Percentiles rank a stretch among this genome's conserved stretches.
Evolutionary conservation across 2,797 vertebrate species (phyloP).

Genomic region (Coregonus ussuriensis): DNA sequence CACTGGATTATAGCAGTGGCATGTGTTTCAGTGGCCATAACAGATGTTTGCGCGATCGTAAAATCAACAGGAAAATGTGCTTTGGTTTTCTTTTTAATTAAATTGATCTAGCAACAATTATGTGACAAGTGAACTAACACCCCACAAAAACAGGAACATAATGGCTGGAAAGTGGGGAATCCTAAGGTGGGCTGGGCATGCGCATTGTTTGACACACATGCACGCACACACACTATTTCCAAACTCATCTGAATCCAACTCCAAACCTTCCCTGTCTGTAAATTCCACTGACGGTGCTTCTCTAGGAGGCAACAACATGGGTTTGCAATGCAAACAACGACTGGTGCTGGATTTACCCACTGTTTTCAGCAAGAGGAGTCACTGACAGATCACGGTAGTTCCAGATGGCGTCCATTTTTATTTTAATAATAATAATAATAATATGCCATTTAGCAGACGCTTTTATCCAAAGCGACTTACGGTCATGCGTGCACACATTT

Average conservation of each 20-base stretch:
- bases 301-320: constrained; percentile 16
- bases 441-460: no score
- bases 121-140: background rate
- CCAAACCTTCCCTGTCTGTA: constrained; percentile 36
- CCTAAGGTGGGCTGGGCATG: background rate
- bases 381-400: constrained; percentile 62
- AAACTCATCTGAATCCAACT: background rate
- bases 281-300: constrained; percentile 40
- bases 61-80: no score
- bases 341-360: constrained; percentile 54
- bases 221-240: background rate
- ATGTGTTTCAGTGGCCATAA: no score
- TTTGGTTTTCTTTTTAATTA: background rate
- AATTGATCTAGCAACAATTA: background rate
- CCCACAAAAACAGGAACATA: background rate
- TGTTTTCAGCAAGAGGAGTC: constrained; percentile 58
- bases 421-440: constrained; percentile 4
- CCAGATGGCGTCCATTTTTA: constrained; percentile 20
- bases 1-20: no score
- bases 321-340: constrained; percentile 30
- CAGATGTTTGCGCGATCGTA: no score
- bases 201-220: no score
- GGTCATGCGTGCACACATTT: no score
- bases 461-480: no score
- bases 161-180: background rate